These are phyloP conservation scores for Ctenomys sociabilis DNA, from an alignment of 2,113 vertebrate genomes.

Conservation along the genomic window DNA sequence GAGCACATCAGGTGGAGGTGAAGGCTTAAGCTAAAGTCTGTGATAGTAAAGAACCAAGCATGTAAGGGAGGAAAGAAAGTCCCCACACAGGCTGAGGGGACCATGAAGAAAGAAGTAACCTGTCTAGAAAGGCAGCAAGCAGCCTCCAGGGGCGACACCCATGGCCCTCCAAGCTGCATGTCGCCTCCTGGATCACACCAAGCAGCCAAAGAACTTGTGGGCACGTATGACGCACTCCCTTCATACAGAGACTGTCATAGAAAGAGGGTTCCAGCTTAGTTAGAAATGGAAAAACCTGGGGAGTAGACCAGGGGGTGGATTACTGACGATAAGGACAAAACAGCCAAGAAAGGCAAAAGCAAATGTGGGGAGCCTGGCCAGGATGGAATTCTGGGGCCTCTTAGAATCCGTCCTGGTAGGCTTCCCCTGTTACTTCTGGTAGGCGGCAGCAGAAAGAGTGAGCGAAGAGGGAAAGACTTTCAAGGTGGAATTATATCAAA, in stretches of 20 bases:
- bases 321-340: conserved; percentile 65
- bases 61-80: not conserved
- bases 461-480: not conserved
- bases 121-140: not conserved
- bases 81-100: not conserved
- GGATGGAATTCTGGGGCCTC: not conserved
- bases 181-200: not conserved
- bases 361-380: not conserved
- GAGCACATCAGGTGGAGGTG: not conserved
- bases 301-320: conserved; percentile 69
- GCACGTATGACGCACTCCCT: not conserved
- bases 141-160: not conserved
- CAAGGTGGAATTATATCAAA: conserved; percentile 26
- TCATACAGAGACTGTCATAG: conserved; percentile 62
- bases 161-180: rapidly evolving
- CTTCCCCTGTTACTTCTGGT: not conserved
- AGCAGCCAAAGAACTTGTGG: conserved; percentile 50
- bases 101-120: not conserved
- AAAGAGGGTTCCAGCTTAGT: conserved; percentile 79
- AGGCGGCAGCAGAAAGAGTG: not conserved
- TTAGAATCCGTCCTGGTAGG: not conserved
- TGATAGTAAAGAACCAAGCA: rapidly evolving
- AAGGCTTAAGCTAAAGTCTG: not conserved
- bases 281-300: conserved; percentile 75
- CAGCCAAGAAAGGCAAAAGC: not conserved